Evolutionary conservation across 2,113 vertebrate species (phyloP), one percentile per base, ranked within the genome.

Genomic region (Pterocles burchelli): DNA sequence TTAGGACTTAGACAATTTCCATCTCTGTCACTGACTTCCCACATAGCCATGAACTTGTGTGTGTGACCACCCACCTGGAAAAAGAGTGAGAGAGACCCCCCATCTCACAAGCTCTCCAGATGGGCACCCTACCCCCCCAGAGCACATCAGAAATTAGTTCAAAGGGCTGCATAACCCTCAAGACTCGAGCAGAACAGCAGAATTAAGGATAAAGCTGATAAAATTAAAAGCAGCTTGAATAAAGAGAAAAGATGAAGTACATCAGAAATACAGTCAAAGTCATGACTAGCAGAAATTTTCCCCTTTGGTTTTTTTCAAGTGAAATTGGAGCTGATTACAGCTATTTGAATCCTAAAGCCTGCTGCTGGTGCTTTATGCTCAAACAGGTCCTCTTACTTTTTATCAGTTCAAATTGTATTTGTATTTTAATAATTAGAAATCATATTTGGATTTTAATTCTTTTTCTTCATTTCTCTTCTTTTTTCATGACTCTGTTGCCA

Each of bases 361-460:
- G 77, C 70, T 85, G 48, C 72, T 86, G 11, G n/a, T 79, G 84
- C 49, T 65, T 91, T 78, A 46, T 89, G 48, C 61, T 96, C 38
- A 79, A 76, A 86, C 41, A 81, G 48, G 92, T 93, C 34, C 58
- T 94, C 95, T 96, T 89, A 93, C 70, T 89, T 94, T 81, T 85
- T 76, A 89, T 85, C 80, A 75, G 68, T 89, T 92, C 78, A 85
- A 90, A 78, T 20, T 67, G 25, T 58, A 81, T 17, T 31, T 73
- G 55, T 86, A 74, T 95, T 83, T 95, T 85, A 95, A 87, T 82
- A 0, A 86, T 89, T 85, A 81, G 75, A 96, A 92, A 84, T 68
- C 55, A 63, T 49, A 92, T 43, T 93, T 75, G 34, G 13, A 11
- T 7, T 86, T 90, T 78, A 86, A 68, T 66, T 68, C 5, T 76